Evolutionary conservation across 2,888 invertebrate species (phyloP).

Genomic region (Brenthis daphne): DNA sequence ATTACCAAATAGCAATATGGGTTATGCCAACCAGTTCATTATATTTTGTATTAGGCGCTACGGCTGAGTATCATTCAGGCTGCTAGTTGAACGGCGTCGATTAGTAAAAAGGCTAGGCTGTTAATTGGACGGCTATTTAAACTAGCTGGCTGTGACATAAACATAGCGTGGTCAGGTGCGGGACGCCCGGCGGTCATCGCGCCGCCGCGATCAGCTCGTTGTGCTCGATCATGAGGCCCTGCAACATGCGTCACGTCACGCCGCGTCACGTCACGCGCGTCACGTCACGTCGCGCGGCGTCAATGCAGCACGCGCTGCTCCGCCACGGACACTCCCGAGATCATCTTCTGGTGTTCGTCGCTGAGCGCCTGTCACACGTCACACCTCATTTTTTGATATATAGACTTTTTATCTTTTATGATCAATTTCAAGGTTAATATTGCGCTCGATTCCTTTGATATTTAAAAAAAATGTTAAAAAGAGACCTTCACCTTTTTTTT

Average conservation of each 20-base stretch:
- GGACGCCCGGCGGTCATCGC: slow-evolving; percentile 47
- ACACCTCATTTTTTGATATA: slow-evolving; percentile 27
- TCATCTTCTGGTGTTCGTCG: slow-evolving; percentile 92
- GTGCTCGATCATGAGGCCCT: slow-evolving; percentile 83
- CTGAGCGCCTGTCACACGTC: slow-evolving; percentile 87
- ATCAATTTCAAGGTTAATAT: not conserved
- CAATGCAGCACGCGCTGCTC: slow-evolving; percentile 70
- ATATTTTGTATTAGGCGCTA: no score
- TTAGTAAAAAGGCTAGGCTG: no score
- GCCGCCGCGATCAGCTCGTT: slow-evolving; percentile 74
- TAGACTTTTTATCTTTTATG: no score
- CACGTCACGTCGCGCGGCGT: slow-evolving; percentile 29
- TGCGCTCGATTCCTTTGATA: no score
- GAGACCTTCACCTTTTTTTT: no score
- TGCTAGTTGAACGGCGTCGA: no score
- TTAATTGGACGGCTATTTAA: no score
- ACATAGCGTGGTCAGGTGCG: not conserved
- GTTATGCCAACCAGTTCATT: no score
- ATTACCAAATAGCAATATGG: no score
- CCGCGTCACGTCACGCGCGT: slow-evolving; percentile 18
- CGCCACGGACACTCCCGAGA: slow-evolving; percentile 73
- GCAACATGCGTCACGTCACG: slow-evolving; percentile 51
- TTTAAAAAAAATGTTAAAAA: no score
- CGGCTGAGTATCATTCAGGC: no score
- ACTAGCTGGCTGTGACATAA: not conserved